phyloP scores from a whole-genome alignment of 2,113 vertebrate species.

The Spermophilus dauricus region DNA sequence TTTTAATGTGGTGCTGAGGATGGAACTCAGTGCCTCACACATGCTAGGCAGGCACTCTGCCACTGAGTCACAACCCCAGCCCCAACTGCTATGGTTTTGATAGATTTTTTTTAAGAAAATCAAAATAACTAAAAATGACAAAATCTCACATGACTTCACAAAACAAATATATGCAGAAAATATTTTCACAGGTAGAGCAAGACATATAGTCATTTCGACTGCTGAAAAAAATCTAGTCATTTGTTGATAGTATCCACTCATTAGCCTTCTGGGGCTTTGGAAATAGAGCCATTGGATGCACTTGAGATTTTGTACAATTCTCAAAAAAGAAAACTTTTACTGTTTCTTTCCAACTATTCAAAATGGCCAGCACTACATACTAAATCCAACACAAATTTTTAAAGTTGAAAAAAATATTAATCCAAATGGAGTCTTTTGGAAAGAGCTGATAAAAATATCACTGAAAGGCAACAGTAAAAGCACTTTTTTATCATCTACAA shows the following conservation, averaged over 20 bases:
- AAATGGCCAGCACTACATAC: background rate
- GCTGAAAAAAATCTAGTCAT: background rate
- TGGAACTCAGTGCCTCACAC: too few species aligned
- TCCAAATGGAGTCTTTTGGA: background rate
- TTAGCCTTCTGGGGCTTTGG: background rate
- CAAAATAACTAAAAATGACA: slow-evolving; percentile 55
- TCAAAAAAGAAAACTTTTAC: background rate
- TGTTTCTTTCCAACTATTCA: background rate
- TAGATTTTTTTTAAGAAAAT: background rate
- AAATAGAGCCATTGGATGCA: background rate
- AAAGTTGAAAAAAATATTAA: background rate
- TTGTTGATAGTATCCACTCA: background rate
- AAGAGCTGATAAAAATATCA: background rate
- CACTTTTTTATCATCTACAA: background rate
- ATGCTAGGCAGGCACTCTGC: too few species aligned
- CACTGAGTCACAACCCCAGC: too few species aligned
- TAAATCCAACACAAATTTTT: background rate
- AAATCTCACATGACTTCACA: background rate
- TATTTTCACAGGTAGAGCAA: background rate
- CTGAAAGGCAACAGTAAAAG: background rate
- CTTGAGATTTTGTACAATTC: background rate
- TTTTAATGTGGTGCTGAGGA: too few species aligned
- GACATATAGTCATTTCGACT: slow-evolving; percentile 24
- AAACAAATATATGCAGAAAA: background rate
- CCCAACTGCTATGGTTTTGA: background rate